These are phyloP conservation scores for Trigoniulus corallinus DNA, from an alignment of 1,140 invertebrate genomes.

Conservation along the genomic window DNA sequence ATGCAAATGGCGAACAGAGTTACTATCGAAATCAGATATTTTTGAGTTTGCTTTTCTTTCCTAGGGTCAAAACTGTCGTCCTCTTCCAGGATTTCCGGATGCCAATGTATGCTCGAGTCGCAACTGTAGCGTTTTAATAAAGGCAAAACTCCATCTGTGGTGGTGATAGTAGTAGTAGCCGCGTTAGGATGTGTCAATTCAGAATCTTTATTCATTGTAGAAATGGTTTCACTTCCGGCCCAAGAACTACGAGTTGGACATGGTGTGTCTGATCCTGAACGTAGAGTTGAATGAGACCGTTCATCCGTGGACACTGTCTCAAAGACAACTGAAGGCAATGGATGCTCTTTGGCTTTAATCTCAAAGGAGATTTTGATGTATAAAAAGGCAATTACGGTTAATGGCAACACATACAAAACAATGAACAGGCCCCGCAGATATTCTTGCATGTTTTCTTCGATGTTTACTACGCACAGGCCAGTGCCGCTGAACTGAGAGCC, in stretches of 20 bases:
- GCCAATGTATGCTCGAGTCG: slow-evolving; percentile 12
- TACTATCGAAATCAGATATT: slow-evolving; percentile 46
- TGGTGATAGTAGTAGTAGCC: not conserved
- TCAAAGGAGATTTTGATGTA: slow-evolving; percentile 32
- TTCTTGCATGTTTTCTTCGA: slow-evolving; percentile 26
- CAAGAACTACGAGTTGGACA: not conserved
- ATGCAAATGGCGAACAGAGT: slow-evolving; percentile 44
- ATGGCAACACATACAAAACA: slow-evolving; percentile 37
- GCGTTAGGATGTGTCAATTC: not conserved
- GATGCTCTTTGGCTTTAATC: not conserved
- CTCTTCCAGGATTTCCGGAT: slow-evolving; percentile 26
- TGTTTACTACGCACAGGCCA: slow-evolving; percentile 25
- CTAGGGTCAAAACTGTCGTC: slow-evolving; percentile 35
- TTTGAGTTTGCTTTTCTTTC: slow-evolving; percentile 45
- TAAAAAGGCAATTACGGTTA: slow-evolving; percentile 40
- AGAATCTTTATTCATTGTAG: not conserved
- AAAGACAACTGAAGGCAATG: not conserved
- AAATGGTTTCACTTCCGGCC: not conserved
- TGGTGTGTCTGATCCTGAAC: not conserved
- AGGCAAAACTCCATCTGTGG: not conserved
- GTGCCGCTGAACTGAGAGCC: slow-evolving; percentile 15
- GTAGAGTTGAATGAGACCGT: not conserved
- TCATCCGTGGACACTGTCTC: not conserved
- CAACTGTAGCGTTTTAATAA: slow-evolving; percentile 8
- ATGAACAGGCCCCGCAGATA: slow-evolving; percentile 27